phyloP scores from a whole-genome alignment of 1,140 invertebrate genomes.

The Listronotus oregonensis region DNA sequence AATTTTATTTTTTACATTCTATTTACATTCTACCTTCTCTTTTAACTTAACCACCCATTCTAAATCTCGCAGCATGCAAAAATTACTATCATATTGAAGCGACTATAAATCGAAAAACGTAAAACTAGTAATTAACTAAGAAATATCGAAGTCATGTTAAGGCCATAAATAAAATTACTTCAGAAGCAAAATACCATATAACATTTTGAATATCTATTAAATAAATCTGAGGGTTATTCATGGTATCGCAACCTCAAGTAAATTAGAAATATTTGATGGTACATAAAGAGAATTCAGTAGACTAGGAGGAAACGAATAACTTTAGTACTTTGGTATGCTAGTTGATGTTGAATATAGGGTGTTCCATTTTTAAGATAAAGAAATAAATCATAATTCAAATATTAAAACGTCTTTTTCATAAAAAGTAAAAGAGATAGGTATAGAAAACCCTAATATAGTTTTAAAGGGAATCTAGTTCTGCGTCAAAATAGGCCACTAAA shows the following conservation, averaged over 20 bases:
- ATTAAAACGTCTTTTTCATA: no score
- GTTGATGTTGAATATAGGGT: no score
- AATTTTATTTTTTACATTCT: no score
- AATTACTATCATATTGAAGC: conserved; percentile 17
- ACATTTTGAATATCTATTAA: conserved; percentile 36
- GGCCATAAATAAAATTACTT: conserved; percentile 34
- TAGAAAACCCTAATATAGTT: no score
- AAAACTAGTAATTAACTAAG: conserved; percentile 32
- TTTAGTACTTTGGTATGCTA: no score
- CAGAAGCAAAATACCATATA: conserved; percentile 33
- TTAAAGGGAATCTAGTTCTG: no score
- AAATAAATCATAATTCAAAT: no score
- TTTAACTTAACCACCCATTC: background rate
- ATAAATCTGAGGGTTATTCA: conserved; percentile 25
- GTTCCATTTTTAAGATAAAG: no score
- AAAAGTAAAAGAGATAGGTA: no score
- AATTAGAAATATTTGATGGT: conserved; percentile 21
- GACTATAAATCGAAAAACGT: conserved; percentile 22
- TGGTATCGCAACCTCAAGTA: conserved; percentile 4
- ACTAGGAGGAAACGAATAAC: conserved; percentile 18
- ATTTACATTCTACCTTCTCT: no score
- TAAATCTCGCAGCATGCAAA: conserved; percentile 17
- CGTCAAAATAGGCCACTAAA: no score
- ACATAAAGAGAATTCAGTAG: background rate
- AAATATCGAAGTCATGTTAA: conserved; percentile 32